Base-by-base conservation (phyloP, 2,888 invertebrate species). In the Eucriotettix oculatus region DNA sequence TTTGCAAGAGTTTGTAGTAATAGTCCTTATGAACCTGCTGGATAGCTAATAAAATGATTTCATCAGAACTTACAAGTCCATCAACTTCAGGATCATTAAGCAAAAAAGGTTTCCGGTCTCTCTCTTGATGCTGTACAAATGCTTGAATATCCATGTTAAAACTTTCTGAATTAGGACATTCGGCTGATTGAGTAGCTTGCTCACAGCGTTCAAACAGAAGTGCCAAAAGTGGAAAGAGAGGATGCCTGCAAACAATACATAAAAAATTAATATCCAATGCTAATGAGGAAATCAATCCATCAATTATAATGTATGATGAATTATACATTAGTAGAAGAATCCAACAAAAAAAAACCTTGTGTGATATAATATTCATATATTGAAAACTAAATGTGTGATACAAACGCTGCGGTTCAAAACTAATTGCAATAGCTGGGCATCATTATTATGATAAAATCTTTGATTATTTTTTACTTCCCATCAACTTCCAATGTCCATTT, bases 201-300 rank as follows among this genome's bases (percentile, higher is more conserved):
- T 97, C 97, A 79, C 97, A 97, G 78, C 96, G 84, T 79, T 97
- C 95, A 73, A 97, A 86, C 29, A 97, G 82, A 60, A 95, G 78
- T 60, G 94, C 93, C 73, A 94, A 77, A 53, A 97, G 78, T 2
- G 96, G 96, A 74, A 95, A 97, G 41, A 97, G 78, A 7, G 96
- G 96, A 76, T 97, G 96, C 72, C 93, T 93, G 78, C 61, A 72
- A 69, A 62, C 66, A 62, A 62, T 61, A 63, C 11, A 42, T 9
- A 12, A n/a, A 48, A 48, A 14, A n/a, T 16, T 3, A 53, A 53
- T 53, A 53, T 16, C 11, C 10, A 53, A 5, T 7, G 11, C 7
- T 53, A 2, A 53, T 3, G n/a, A n/a, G n/a, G n/a, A n/a, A n/a
- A n/a, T n/a, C 12, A 16, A n/a, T 5, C 48, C 2, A 48, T n/a